These are phyloP conservation scores for Phrixothrix hirtus DNA, from an alignment of 2,888 invertebrate species.

Conservation along the genomic window DNA sequence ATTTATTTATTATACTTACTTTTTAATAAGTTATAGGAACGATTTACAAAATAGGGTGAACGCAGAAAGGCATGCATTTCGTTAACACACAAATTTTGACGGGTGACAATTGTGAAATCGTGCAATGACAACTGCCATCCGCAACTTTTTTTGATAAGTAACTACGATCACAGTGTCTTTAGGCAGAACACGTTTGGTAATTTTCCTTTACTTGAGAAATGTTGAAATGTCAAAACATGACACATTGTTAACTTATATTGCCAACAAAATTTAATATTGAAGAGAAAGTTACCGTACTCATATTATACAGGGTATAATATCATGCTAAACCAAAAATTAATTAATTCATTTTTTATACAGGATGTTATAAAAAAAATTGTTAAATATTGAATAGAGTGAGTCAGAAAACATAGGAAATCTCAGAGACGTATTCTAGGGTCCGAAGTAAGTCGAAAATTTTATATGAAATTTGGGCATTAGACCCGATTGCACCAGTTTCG, in stretches of 20 bases:
- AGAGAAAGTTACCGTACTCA: too few relatives aligned
- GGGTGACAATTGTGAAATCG: conserved; percentile 12
- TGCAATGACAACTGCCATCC: conserved; percentile 12
- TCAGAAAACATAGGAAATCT: too few relatives aligned
- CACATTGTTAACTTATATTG: not conserved
- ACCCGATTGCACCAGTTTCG: too few relatives aligned
- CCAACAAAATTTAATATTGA: not conserved
- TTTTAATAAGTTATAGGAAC: conserved; percentile 41
- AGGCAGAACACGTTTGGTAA: conserved; percentile 1
- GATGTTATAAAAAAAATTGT: too few relatives aligned
- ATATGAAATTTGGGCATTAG: too few relatives aligned
- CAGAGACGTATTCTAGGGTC: too few relatives aligned
- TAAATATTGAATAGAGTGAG: too few relatives aligned
- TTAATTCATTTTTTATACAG: too few relatives aligned
- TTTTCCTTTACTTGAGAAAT: conserved; percentile 18
- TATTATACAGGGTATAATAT: too few relatives aligned
- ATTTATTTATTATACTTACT: conserved; percentile 40
- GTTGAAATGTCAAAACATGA: conserved; percentile 9
- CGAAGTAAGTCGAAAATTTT: too few relatives aligned
- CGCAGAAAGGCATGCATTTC: conserved; percentile 48
- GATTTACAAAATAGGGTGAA: conserved; percentile 41
- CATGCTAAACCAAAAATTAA: too few relatives aligned
- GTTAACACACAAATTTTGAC: conserved; percentile 26
- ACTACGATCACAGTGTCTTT: not conserved
- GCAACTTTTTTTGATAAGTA: conserved; percentile 8